Evolutionary conservation across 2,113 vertebrate genomes (phyloP).

Genomic region (Tychaedon coryphoeus): DNA sequence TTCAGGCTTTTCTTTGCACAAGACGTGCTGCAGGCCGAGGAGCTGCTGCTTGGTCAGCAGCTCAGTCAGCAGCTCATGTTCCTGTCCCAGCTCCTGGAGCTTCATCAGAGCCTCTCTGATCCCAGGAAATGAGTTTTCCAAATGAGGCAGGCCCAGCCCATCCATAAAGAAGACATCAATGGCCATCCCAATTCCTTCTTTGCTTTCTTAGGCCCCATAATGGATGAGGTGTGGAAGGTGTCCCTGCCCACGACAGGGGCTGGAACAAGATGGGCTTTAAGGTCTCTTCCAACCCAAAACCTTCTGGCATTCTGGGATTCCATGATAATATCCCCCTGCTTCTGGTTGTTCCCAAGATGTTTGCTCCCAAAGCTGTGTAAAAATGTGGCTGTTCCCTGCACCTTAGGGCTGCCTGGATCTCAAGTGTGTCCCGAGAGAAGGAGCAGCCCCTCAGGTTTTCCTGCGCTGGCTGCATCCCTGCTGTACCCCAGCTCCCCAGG

Average conservation of each 20-base stretch:
- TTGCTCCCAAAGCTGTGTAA: not conserved
- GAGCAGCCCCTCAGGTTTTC: not conserved
- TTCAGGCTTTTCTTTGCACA: not conserved
- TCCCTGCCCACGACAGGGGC: not conserved
- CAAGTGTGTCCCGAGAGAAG: not conserved
- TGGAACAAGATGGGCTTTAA: not conserved
- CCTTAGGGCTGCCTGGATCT: not conserved
- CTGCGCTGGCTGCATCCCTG: not conserved
- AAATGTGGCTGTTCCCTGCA: not conserved
- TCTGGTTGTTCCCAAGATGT: not conserved
- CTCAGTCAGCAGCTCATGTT: not conserved
- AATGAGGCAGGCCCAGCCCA: not conserved
- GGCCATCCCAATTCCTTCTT: not conserved
- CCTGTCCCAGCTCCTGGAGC: not conserved
- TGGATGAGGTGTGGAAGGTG: not conserved
- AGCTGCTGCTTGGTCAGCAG: not conserved
- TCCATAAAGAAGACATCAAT: not conserved
- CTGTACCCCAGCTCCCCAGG: not conserved
- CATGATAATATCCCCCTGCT: not conserved
- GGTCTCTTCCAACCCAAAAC: not conserved
- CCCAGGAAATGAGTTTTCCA: conserved; percentile 19
- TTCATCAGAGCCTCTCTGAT: not conserved
- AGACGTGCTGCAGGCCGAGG: not conserved
- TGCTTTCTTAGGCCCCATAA: not conserved
- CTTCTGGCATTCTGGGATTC: not conserved